Conservation (phyloP, 2,888 invertebrate genomes). For the Norana najaformis region DNA sequence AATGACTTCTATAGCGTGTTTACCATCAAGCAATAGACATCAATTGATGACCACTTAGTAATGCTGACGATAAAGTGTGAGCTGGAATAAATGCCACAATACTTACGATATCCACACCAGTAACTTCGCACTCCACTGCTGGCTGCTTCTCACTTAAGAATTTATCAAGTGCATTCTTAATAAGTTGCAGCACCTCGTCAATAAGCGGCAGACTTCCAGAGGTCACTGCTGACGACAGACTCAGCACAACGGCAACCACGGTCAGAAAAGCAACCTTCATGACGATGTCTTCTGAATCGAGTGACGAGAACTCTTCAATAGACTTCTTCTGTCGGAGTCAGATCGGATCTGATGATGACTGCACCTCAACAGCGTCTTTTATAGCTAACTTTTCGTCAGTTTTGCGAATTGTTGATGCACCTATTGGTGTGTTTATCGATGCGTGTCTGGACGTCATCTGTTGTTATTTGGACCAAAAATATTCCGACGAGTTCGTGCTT, state of each 20-base stretch:
- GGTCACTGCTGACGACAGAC: background rate
- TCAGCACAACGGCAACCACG: background rate
- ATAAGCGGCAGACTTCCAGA: too few relatives aligned
- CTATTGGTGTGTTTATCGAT: background rate
- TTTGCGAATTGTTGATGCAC: background rate
- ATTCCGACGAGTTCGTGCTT: too few relatives aligned
- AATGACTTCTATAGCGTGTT: too few relatives aligned
- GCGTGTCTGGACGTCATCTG: background rate
- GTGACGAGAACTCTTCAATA: background rate
- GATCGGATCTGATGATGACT: background rate
- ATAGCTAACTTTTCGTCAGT: background rate
- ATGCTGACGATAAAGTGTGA: background rate
- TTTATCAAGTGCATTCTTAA: too few relatives aligned
- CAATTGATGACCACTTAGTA: background rate
- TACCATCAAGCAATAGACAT: too few relatives aligned
- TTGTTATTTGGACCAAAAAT: too few relatives aligned
- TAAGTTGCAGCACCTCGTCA: too few relatives aligned
- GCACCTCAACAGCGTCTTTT: background rate
- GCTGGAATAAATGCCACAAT: background rate
- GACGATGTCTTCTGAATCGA: constrained; percentile 5
- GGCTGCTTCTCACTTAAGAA: too few relatives aligned
- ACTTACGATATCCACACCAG: too few relatives aligned
- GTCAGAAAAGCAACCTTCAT: background rate
- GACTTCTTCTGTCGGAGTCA: background rate
- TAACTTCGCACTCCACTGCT: too few relatives aligned